Evolutionary conservation across 2,888 invertebrate genomes (phyloP), one percentile per base, ranked within the genome.

Genomic region (Acutogordius australiensis): DNA sequence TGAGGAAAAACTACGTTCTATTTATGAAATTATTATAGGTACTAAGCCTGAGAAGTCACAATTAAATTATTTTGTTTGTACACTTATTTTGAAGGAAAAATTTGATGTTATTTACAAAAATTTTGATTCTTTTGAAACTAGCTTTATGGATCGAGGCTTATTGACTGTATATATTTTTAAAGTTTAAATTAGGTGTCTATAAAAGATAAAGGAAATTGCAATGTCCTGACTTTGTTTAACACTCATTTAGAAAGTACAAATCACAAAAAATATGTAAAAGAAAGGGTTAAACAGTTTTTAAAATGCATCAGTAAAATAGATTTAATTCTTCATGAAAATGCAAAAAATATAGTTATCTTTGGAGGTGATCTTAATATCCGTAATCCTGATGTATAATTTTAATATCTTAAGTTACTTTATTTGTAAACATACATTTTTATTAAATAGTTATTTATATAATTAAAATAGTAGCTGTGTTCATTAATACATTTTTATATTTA

Each of bases 281-380:
- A 73, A 63, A 66, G 78, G 45, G 68, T 68, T 51, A 65, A 65
- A 1, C 77, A 78, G 64, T 66, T 76, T 44, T 66, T 66, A 60
- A 64, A 61, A 13, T 37, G 37, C 18, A n/a, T n/a, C n/a, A n/a
- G n/a, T n/a, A n/a, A n/a, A n/a, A n/a, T n/a, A n/a, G n/a, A n/a
- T n/a, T n/a, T n/a, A n/a, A n/a, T n/a, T n/a, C n/a, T n/a, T n/a
- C n/a, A n/a, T n/a, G n/a, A n/a, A n/a, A n/a, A n/a, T n/a, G n/a
- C n/a, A n/a, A n/a, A n/a, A n/a, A 64, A 65, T 2, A 68, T 71
- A 45, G 72, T 75, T 0, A 69, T 78, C 56, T 75, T 77, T 67
- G 78, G 74, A 29, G 78, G 78, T 1, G 78, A 78, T 67, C 66
- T 78, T 30, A 78, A 78, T 66, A 65, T 78, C 1, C 67, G 78